Conservation (phyloP, 1,140 invertebrate genomes). For the Habropoda laboriosa region DNA sequence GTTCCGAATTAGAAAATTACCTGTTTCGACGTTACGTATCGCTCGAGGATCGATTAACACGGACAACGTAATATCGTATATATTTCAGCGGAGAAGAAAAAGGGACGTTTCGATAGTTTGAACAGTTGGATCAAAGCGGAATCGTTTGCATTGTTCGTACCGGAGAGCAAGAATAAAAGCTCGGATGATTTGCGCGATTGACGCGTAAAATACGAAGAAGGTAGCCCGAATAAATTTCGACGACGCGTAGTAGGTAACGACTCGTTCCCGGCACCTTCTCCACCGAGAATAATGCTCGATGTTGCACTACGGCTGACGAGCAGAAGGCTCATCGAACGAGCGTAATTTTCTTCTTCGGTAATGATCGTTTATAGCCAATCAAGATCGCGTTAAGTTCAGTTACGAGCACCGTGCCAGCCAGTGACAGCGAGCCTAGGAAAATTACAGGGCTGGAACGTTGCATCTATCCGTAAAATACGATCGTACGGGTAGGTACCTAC, state of each 20-base stretch:
- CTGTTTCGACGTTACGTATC: neutral
- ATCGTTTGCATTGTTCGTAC: neutral
- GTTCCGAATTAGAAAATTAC: conserved; percentile 15
- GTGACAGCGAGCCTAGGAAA: conserved; percentile 58
- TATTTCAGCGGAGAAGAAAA: neutral
- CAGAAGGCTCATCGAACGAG: neutral
- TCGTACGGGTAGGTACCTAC: neutral
- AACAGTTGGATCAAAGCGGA: neutral
- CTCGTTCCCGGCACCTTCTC: neutral
- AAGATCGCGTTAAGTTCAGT: conserved; percentile 55
- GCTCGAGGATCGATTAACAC: neutral
- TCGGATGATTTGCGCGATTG: conserved; percentile 32
- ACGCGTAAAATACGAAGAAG: conserved; percentile 20
- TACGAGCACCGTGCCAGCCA: conserved; percentile 51
- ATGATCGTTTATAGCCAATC: conserved; percentile 71
- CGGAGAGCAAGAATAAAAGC: neutral
- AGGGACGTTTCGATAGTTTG: neutral
- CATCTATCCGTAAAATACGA: conserved; percentile 22
- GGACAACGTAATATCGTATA: neutral
- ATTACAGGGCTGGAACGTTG: conserved; percentile 18
- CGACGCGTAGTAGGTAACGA: conserved; percentile 38
- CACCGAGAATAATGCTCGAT: neutral
- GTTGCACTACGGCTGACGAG: conserved; percentile 32
- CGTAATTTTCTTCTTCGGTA: conserved; percentile 61
- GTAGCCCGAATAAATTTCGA: conserved; percentile 45